These are phyloP conservation scores for Dolichotis patagonum DNA, from an alignment of 2,113 vertebrate genomes.

Conservation along the genomic window DNA sequence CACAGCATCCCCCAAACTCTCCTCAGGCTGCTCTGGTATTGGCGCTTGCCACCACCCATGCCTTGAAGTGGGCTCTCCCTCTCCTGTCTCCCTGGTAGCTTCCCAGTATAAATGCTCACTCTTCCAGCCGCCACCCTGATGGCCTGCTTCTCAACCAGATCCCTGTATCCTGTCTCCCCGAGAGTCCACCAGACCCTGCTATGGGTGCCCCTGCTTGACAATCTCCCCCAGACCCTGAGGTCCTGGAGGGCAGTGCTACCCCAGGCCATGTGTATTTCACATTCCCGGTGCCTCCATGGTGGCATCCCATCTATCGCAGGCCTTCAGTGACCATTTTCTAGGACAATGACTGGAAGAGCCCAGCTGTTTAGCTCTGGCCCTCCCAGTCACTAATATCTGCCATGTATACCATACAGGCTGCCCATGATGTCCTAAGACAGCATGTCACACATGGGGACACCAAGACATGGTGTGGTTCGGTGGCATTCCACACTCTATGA, in stretches of 20 bases:
- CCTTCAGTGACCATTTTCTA: neutral
- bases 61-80: neutral
- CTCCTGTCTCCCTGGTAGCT: neutral
- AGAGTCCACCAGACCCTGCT: neutral
- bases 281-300: no score
- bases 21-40: neutral
- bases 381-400: neutral
- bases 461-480: neutral
- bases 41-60: fast-evolving
- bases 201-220: fast-evolving
- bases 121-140: neutral
- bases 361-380: neutral
- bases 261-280: fast-evolving
- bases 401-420: neutral
- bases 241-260: neutral
- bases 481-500: neutral
- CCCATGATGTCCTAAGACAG: no score
- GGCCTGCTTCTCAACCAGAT: fast-evolving
- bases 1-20: neutral
- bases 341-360: neutral
- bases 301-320: neutral
- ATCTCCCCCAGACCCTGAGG: neutral
- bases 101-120: neutral
- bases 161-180: neutral
- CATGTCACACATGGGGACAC: neutral